Evolutionary conservation across 1,140 invertebrate genomes (phyloP).

Genomic region (Tetramorium simillimum): DNA sequence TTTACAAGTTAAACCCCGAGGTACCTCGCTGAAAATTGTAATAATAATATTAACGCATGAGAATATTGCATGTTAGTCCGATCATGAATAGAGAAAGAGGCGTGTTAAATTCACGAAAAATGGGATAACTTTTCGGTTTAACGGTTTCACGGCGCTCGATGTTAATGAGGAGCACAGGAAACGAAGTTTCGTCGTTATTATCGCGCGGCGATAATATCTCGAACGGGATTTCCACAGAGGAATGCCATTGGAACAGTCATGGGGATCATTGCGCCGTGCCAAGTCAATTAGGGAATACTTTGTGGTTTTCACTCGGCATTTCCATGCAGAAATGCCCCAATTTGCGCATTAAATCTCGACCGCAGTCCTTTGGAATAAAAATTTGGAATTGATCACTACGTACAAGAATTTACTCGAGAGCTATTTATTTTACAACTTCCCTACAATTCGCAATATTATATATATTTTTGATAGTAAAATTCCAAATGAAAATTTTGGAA

Average conservation of each 20-base stretch:
- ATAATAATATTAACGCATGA: conserved; percentile 27
- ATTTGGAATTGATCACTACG: not conserved
- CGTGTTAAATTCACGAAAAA: conserved; percentile 17
- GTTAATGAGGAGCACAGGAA: conserved; percentile 36
- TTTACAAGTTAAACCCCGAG: conserved; percentile 41
- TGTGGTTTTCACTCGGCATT: not conserved
- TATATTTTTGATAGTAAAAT: not conserved
- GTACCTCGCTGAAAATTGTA: not conserved
- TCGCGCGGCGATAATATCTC: not conserved
- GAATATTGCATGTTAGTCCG: conserved; percentile 5
- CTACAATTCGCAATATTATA: not conserved
- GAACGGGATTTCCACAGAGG: conserved; percentile 33
- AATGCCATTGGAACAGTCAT: conserved; percentile 32
- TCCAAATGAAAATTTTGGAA: not conserved
- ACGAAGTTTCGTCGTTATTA: conserved; percentile 32
- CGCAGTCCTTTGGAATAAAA: not conserved
- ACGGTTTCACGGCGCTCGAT: not conserved
- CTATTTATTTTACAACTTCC: not conserved
- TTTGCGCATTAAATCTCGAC: conserved; percentile 25
- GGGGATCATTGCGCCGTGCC: not conserved
- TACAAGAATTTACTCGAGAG: not conserved
- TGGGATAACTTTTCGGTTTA: not conserved
- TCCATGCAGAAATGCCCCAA: not conserved
- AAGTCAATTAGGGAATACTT: conserved; percentile 53
- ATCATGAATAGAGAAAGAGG: conserved; percentile 3